Evolutionary conservation across 2,797 vertebrate species (phyloP), one percentile per base, ranked within the genome.

Genomic region (Yasuhikotakia modesta): DNA sequence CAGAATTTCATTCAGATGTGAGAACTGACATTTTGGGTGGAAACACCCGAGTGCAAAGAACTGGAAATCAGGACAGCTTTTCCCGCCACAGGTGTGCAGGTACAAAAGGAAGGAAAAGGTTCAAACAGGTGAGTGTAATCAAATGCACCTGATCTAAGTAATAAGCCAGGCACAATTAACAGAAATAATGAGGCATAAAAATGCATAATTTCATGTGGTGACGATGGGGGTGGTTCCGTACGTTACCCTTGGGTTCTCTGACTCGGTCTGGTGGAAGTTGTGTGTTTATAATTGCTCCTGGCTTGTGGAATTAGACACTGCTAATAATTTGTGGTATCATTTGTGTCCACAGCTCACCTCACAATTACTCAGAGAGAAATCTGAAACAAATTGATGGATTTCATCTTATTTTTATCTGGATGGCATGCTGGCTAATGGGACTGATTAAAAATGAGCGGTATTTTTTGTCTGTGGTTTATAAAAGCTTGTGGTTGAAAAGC

Each of bases 111-210:
- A 46, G 11, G 13, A 35, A 72, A 45, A 65, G n/a, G n/a, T n/a
- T n/a, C n/a, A 66, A 43, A 32, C 69, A 83, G 81, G 86, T 83
- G 81, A 87, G 48, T 76, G 70, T 76, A 85, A 85, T 84, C 73
- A 45, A 82, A 81, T 64, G 45, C 81, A 84, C 72, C 84, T 79
- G 73, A 84, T 80, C 68, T 79, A 67, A 79, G 75, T 73, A 80
- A 83, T 73, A 83, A 76, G 75, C 69, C 63, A 60, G 52, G 35
- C 35, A 77, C 79, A 82, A 84, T 86, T 86, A 86, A 78, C 61
- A 63, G 21, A 71, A 80, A 84, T 86, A 85, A 85, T 83, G 84
- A 85, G 81, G 77, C 79, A 78, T 87, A 78, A 78, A 83, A 84
- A 82, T 58, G 58, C 66, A 79, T 70, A 1, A 57, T 79, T 83